Conservation (phyloP, 2,797 vertebrate genomes). For the Brachymystax lenok region DNA sequence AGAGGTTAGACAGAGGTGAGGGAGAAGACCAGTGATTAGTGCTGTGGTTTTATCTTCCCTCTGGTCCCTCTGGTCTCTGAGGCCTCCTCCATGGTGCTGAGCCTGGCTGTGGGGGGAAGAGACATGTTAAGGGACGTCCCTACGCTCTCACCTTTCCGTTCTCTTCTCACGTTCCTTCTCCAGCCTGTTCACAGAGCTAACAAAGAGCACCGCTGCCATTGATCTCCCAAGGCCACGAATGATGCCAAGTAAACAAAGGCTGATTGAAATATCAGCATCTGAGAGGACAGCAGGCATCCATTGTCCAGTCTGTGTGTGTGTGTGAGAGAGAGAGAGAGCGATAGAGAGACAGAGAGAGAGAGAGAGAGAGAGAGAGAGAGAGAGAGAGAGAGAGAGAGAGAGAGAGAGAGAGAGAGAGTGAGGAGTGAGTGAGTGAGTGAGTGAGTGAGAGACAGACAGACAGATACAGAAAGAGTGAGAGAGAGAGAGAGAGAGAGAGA, state of each 20-base stretch:
- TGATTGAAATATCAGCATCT: conserved; percentile 44
- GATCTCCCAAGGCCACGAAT: conserved; percentile 25
- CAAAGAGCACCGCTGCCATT: conserved; percentile 36
- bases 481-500: background rate
- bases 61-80: background rate
- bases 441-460: background rate
- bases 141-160: conserved; percentile 1
- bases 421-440: too few relatives aligned
- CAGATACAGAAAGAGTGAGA: background rate
- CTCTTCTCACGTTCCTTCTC: conserved; percentile 33
- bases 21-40: conserved; percentile 2
- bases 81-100: conserved; percentile 1
- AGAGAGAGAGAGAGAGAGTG: too few relatives aligned
- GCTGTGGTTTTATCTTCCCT: background rate
- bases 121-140: background rate
- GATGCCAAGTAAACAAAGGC: conserved; percentile 52
- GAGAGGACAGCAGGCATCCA: conserved; percentile 22
- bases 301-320: background rate
- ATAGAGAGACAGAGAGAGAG: background rate
- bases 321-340: background rate
- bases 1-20: conserved; percentile 17
- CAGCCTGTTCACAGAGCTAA: conserved; percentile 33
- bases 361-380: background rate
- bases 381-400: too few relatives aligned
- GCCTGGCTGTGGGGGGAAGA: background rate